These are phyloP conservation scores for Lacerta agilis DNA, from an alignment of 2,797 vertebrate genomes.

Conservation along the genomic window DNA sequence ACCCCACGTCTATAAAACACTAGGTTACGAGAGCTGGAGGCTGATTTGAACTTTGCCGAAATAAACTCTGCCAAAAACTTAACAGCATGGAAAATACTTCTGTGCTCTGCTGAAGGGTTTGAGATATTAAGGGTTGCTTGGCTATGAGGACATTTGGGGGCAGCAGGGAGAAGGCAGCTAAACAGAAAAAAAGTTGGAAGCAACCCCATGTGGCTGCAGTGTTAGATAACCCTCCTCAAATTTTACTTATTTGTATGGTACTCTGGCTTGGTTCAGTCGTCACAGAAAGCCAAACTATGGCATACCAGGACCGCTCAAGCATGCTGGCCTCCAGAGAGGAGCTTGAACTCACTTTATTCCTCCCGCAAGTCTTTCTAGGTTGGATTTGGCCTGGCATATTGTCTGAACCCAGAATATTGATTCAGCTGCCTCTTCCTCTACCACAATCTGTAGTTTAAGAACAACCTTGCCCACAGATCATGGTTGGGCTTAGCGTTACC, in stretches of 20 bases:
- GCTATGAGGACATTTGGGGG: not conserved
- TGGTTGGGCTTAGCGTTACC: too few species aligned
- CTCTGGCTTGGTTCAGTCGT: not conserved
- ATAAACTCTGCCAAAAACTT: conserved; percentile 35
- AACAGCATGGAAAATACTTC: not conserved
- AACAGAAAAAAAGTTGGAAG: not conserved
- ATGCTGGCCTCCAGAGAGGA: too few species aligned
- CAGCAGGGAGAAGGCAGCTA: not conserved
- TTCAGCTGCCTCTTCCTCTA: too few species aligned
- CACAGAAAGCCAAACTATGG: too few species aligned
- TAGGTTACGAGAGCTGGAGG: conserved; percentile 37
- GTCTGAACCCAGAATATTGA: too few species aligned
- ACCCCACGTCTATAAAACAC: conserved; percentile 38
- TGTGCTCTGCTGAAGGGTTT: not conserved
- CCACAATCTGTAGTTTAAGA: too few species aligned
- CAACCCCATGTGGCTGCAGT: not conserved
- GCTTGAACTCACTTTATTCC: too few species aligned
- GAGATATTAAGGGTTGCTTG: not conserved
- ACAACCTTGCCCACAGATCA: too few species aligned
- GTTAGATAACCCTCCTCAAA: not conserved
- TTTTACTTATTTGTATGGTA: not conserved
- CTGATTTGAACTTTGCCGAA: not conserved
- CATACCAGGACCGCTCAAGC: too few species aligned
- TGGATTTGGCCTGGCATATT: too few species aligned
- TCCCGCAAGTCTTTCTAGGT: too few species aligned